Evolutionary conservation across 2,888 invertebrate species (phyloP), one percentile per base, ranked within the genome.

Genomic region (Zygothrica quintamaculata): DNA sequence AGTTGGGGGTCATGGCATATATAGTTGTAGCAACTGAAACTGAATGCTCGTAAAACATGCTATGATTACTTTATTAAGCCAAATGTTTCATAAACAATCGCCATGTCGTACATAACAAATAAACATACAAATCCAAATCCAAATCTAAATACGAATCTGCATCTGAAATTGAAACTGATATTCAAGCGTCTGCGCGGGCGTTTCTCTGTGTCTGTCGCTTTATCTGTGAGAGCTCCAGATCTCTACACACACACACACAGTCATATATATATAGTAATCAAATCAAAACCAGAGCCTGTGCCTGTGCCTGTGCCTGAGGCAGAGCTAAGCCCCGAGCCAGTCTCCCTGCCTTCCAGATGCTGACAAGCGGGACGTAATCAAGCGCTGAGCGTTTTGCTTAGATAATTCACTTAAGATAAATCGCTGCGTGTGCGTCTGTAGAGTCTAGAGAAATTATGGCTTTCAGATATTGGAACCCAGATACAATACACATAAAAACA

Each of bases 11-110:
- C 13, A 22, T 9, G n/a, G 13, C 44, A 43, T 22, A 44, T 33
- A 43, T 29, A 62, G 3, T 22, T 5, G 18, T 2, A 22, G 18
- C 18, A 22, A n/a, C n/a, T n/a, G 18, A 22, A 22, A 22, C 18
- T 22, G 70, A 79, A 77, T 70, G 84, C 74, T 76, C 84, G 68
- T 84, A 84, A 84, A 84, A 81, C 78, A 84, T 65, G 60, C 74
- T 71, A 78, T 84, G 86, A 84, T 84, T 84, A 84, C 84, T 84
- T 84, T 84, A 84, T 84, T 86, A 86, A 86, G 65, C 70, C 74
- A 78, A 81, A 78, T 84, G 78, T 84, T 84, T 84, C 86, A 84
- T 84, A 84, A 84, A 84, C 82, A 85, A 82, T 77, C 81, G 75
- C 65, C 79, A 74, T 72, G 80, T 76, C 79, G 84, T 74, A 79